These are phyloP conservation scores for Morinoia aosen DNA, from an alignment of 2,888 invertebrate genomes.

Conservation along the genomic window DNA sequence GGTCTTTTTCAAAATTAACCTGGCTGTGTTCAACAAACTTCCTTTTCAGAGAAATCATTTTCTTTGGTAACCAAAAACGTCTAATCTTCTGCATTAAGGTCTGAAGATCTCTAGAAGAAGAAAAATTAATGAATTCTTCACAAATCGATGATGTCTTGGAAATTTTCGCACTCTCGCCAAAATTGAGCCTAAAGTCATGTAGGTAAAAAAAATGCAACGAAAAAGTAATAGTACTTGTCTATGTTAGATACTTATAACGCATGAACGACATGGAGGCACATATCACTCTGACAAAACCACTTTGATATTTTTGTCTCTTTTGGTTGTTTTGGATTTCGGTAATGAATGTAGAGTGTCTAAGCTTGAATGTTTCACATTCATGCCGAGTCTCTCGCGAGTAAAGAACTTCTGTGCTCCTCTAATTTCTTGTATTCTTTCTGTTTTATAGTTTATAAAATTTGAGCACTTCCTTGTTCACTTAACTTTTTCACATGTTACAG, in stretches of 20 bases:
- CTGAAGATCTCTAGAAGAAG: too few species aligned
- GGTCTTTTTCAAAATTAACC: too few species aligned
- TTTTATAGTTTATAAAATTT: not conserved
- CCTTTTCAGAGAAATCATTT: too few species aligned
- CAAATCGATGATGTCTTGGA: not conserved
- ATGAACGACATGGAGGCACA: not conserved
- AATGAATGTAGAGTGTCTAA: too few species aligned
- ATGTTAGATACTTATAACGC: not conserved
- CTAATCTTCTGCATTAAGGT: too few species aligned
- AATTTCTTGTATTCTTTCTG: not conserved
- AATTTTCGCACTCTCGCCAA: not conserved
- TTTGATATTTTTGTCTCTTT: not conserved
- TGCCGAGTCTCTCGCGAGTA: not conserved
- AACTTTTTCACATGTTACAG: not conserved
- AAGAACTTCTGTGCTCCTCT: not conserved
- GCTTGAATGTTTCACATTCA: not conserved
- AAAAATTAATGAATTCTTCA: not conserved
- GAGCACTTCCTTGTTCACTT: not conserved
- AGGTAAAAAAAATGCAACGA: not conserved
- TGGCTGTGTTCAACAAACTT: too few species aligned
- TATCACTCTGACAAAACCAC: not conserved
- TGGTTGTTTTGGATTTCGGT: too few species aligned
- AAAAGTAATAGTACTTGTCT: not conserved
- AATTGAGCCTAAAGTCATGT: too few species aligned
- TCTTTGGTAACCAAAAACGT: too few species aligned